Evolutionary conservation across 1,140 invertebrate genomes (phyloP).

Genomic region (Bombyx mandarina): DNA sequence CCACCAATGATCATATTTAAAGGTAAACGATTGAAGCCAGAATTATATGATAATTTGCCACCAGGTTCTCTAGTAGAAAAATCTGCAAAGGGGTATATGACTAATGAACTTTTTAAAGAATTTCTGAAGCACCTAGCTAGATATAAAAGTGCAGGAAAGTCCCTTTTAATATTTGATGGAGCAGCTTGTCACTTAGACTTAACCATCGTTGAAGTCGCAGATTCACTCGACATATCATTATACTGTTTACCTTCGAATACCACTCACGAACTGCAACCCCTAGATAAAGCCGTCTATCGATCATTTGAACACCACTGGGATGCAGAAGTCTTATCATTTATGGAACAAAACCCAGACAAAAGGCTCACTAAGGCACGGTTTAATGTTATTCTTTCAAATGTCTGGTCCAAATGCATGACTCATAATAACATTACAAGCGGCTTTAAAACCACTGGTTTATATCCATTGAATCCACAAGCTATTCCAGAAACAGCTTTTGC

Average conservation of each 20-base stretch:
- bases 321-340: conserved; percentile 16
- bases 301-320: conserved; percentile 39
- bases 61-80: conserved; percentile 27
- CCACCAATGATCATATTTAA: conserved; percentile 37
- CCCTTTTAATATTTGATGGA: conserved; percentile 39
- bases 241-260: conserved; percentile 43
- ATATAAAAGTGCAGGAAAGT: conserved; percentile 28
- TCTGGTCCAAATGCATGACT: conserved; percentile 33
- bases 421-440: conserved; percentile 23
- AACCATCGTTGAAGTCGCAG: conserved; percentile 28
- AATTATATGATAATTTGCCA: conserved; percentile 34
- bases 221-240: conserved; percentile 17
- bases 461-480: conserved; percentile 22
- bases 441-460: conserved; percentile 25
- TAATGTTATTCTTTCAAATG: conserved; percentile 31
- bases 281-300: conserved; percentile 35
- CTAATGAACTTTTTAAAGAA: conserved; percentile 26
- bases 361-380: conserved; percentile 34
- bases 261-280: conserved; percentile 48
- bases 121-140: conserved; percentile 33
- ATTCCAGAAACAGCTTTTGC: conserved; percentile 28
- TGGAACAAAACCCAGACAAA: conserved; percentile 19
- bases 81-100: conserved; percentile 35
- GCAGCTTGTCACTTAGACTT: conserved; percentile 37
- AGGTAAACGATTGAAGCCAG: conserved; percentile 32